Base-by-base conservation (phyloP, 2,888 invertebrate species). In the Netelia melanura region DNA sequence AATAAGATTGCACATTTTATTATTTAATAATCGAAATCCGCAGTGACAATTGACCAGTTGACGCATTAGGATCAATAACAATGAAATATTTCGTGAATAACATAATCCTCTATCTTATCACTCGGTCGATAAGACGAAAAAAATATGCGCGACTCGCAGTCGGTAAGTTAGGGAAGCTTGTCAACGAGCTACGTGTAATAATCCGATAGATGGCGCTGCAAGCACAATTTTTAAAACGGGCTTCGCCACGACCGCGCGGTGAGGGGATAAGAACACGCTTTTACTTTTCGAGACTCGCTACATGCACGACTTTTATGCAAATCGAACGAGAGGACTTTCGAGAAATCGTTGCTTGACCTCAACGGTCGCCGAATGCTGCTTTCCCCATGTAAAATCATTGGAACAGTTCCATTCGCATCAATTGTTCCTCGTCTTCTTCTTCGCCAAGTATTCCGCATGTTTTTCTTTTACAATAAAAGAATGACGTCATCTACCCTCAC, bases 401-500 rank as follows among this genome's bases (percentile, higher is more conserved):
- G 10, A 11, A 48, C 48, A 9, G 0, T 21, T 56, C 8, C 56
- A 56, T 21, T 56, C 56, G 8, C 14, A 8, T n/a, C 14, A 48
- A 17, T 58, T 58, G 8, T 9, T 17, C 23, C 9, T 58, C 21
- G 2, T 58, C 58, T 58, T 58, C 21, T 21, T 9, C 9, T 17
- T 75, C 38, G 14, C 3, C 38, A 64, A 64, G 5, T 30, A 38
- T 38, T 1, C 14, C 25, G 21, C 2, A 10, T 68, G 25, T 21
- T 11, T 72, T 62, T 85, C 23, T 81, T 85, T 84, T 77, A 83
- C 72, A 67, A 85, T 86, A 71, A 62, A 75, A 62, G 21, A 71
- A 25, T 86, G 86, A 86, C 86, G 89, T 90, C 83, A 85, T 78
- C 81, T 44, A 25, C 54, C 76, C 56, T 44, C 65, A 43, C 70